phyloP scores from a whole-genome alignment of 64 coral and sea anemone species.

The Porites australiensis region DNA sequence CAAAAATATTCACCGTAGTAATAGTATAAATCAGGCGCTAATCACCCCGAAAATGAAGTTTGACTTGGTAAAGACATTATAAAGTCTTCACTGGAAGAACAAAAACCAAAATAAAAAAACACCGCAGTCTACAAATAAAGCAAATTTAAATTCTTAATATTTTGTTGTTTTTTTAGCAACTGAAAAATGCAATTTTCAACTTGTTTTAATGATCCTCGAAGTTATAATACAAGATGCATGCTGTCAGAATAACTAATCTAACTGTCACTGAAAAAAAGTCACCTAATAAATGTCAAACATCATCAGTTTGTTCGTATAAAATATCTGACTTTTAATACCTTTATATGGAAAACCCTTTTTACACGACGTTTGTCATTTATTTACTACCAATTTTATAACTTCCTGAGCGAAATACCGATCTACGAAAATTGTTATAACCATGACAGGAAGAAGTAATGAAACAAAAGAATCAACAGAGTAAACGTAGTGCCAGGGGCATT shows the following conservation, averaged over 20 bases:
- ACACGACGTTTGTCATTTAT: not conserved
- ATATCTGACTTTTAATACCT: not conserved
- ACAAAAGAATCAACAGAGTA: too few relatives aligned
- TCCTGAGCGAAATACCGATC: too few relatives aligned
- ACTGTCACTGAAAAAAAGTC: not conserved
- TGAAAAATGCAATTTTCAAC: constrained; percentile 16
- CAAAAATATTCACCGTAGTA: not conserved
- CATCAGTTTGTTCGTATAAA: not conserved
- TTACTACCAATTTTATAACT: not conserved
- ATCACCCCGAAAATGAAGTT: constrained; percentile 38
- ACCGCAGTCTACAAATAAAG: not conserved
- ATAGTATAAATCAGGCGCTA: constrained; percentile 37
- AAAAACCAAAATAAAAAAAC: constrained; percentile 21
- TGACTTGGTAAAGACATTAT: constrained; percentile 14
- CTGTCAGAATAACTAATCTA: not conserved
- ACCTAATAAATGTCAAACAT: not conserved
- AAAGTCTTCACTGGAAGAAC: not conserved
- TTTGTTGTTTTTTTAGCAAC: not conserved
- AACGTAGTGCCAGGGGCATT: too few relatives aligned
- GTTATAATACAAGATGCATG: not conserved
- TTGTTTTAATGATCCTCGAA: not conserved
- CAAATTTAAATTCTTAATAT: not conserved
- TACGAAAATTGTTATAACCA: too few relatives aligned
- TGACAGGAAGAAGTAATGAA: too few relatives aligned
- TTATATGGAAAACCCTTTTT: not conserved